Base-by-base conservation (phyloP, 2,888 invertebrate species). In the Strigamia transsilvanica region DNA sequence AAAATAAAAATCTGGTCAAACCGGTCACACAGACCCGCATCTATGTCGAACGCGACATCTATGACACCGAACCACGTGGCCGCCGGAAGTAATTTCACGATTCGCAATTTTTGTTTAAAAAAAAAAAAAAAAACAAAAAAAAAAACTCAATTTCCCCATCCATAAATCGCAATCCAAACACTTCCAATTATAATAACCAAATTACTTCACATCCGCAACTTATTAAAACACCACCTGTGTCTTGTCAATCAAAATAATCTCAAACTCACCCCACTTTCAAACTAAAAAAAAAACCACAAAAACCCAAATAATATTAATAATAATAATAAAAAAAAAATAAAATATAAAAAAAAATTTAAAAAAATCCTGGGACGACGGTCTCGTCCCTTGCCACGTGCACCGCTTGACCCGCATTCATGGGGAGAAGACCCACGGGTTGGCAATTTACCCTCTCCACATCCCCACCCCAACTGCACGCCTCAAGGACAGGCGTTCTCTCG, bases 331-430 rank as follows among this genome's bases (percentile, higher is more conserved):
- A 2, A 4, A 32, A 32, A 27, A 32, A 73, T 6, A 51, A 56
- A 15, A 15, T 9, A 15, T n/a, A 32, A 73, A 27, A 51, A 56
- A 15, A 15, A 51, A 15, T n/a, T 12, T 12, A 13, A 46, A 46
- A 46, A 51, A 51, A 15, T n/a, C 51, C 18, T 18, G 56, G 56
- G 21, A 73, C 73, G 21, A 73, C 73, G 27, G 73, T 10, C 27
- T 32, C 32, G 27, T 73, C 73, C 73, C 73, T 73, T 32, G 73
- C 73, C 73, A 73, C 73, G 73, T 73, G 73, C 73, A 73, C 73
- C 73, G 73, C 73, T 73, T 73, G 73, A 73, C 73, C 73, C 73
- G 73, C 73, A 73, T 73, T 73, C 73, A 73, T 73, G 73, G 73
- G 73, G 73, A 73, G 73, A 56, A 73, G 73, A 73, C 73, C 73